phyloP scores from a whole-genome alignment of 2,113 vertebrate species.

The Phaethornis superciliosus region DNA sequence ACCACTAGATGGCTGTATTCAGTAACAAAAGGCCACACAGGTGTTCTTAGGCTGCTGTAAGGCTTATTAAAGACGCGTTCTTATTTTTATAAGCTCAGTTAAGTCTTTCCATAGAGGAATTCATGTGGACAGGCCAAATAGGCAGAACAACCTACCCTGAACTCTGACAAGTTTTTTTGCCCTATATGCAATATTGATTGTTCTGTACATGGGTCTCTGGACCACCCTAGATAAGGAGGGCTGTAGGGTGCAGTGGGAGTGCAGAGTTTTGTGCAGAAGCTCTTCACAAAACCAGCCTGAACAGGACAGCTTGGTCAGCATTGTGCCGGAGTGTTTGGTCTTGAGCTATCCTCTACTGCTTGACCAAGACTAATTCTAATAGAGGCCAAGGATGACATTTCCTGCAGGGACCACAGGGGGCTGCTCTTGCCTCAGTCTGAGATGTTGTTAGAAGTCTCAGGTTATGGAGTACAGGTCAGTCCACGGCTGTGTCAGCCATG shows the following conservation, averaged over 20 bases:
- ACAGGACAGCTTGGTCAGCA: background rate
- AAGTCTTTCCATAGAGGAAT: background rate
- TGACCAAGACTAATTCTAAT: background rate
- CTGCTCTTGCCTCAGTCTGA: background rate
- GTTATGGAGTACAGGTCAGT: background rate
- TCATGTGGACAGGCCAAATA: background rate
- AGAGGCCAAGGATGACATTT: background rate
- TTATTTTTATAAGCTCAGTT: background rate
- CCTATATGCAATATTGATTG: background rate
- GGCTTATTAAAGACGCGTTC: rapidly evolving
- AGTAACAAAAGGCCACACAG: background rate
- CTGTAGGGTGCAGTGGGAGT: too few relatives aligned
- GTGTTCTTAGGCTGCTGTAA: rapidly evolving
- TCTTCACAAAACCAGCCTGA: background rate
- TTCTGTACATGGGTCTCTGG: background rate
- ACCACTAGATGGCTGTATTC: conserved; percentile 71
- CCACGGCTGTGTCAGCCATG: background rate
- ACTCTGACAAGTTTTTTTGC: background rate
- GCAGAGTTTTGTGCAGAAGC: background rate
- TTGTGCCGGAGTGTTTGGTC: background rate
- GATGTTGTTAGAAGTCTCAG: background rate
- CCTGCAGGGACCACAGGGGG: rapidly evolving
- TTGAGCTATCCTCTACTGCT: background rate
- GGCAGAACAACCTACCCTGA: background rate
- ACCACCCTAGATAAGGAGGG: background rate